These are phyloP conservation scores for Tauraco erythrolophus DNA, from an alignment of 2,113 vertebrate genomes.

Conservation along the genomic window DNA sequence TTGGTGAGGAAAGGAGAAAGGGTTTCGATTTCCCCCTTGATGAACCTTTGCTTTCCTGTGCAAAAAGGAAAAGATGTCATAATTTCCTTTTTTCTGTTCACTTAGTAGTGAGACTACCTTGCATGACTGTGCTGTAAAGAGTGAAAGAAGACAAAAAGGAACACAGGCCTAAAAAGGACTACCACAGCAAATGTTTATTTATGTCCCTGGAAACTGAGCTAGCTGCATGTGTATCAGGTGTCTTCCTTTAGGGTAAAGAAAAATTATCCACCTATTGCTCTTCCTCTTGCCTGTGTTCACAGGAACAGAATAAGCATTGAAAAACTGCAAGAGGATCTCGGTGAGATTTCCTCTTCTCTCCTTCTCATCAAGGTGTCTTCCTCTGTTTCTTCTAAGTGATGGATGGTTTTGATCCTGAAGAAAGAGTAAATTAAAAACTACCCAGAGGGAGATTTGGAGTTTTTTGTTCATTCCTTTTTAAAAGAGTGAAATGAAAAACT, in stretches of 20 bases:
- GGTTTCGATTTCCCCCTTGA: neutral
- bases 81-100: neutral
- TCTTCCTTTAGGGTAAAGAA: neutral
- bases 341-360: neutral
- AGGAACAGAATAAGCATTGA: neutral
- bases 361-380: neutral
- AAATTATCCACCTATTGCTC: neutral
- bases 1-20: neutral
- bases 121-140: neutral
- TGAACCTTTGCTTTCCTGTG: neutral
- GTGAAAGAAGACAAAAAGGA: neutral
- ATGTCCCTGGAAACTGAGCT: neutral
- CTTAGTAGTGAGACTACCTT: neutral
- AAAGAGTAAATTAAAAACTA: neutral
- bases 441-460: neutral
- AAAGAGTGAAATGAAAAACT: neutral
- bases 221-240: neutral
- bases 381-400: neutral
- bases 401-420: neutral
- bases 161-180: neutral
- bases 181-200: neutral
- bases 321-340: neutral
- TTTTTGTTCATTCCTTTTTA: neutral
- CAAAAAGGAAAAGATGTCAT: neutral
- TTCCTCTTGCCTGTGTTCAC: neutral